Evolutionary conservation across 2,888 invertebrate species (phyloP).

Genomic region (Automeris io): DNA sequence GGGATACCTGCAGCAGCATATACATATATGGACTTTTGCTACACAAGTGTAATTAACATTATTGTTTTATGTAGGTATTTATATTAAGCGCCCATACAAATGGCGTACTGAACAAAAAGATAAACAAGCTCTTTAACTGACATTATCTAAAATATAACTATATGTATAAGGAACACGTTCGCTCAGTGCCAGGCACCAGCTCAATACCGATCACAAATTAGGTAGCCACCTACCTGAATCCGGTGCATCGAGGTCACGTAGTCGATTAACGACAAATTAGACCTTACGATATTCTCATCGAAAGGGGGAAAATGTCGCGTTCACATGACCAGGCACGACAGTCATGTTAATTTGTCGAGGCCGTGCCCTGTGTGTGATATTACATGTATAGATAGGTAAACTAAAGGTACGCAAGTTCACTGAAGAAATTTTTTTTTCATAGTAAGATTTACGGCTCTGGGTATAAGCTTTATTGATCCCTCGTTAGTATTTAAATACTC

Average conservation of each 20-base stretch:
- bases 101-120: not conserved
- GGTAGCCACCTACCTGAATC: conserved; percentile 16
- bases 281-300: conserved; percentile 44
- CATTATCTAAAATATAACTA: not conserved
- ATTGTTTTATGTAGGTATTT: no score
- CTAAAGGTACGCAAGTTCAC: no score
- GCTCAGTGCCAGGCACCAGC: conserved; percentile 14
- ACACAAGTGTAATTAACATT: no score
- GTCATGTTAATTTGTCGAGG: conserved; percentile 38
- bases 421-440: no score
- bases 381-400: not conserved
- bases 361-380: not conserved
- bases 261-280: conserved; percentile 15
- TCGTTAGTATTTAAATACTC: no score
- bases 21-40: no score
- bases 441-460: no score
- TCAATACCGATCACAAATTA: conserved; percentile 23
- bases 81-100: no score
- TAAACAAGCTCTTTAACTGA: not conserved
- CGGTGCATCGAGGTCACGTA: conserved; percentile 19
- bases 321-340: conserved; percentile 46
- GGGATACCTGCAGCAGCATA: no score
- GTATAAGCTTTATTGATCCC: no score
- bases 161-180: not conserved
- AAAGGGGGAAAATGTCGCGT: conserved; percentile 39